A percentile compares a stretch with the other conserved stretches of the same genome.
phyloP scores from a whole-genome alignment of 2,888 invertebrate genomes.

The Lysandra coridon region DNA sequence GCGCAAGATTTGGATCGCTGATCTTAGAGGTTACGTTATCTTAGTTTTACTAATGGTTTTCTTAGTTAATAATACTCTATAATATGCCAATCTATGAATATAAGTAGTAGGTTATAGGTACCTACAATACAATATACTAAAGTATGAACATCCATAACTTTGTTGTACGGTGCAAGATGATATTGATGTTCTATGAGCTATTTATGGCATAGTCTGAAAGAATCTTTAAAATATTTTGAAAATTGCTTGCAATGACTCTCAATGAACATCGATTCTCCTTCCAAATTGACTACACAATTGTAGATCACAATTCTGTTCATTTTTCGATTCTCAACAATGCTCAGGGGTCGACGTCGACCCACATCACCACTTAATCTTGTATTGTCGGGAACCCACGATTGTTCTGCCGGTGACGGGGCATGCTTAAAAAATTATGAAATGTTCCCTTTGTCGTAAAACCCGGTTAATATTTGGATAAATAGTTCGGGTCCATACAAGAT shows the following conservation, averaged over 20 bases:
- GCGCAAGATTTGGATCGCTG: too few relatives aligned
- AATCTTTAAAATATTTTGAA: background rate
- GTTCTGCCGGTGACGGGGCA: background rate
- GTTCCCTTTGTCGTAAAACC: constrained; percentile 9
- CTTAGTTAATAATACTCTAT: too few relatives aligned
- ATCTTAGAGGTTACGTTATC: too few relatives aligned
- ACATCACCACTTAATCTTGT: constrained; percentile 27
- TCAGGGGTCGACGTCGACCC: background rate
- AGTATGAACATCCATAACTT: too few relatives aligned
- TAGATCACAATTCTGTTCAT: background rate
- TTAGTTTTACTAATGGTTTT: too few relatives aligned
- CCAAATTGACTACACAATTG: too few relatives aligned
- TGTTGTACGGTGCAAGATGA: too few relatives aligned
- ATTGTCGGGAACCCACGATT: background rate
- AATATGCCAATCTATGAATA: too few relatives aligned
- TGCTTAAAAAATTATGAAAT: constrained; percentile 12
- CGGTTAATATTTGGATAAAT: background rate
- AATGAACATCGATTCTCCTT: background rate
- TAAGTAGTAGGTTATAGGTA: too few relatives aligned
- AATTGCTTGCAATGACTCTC: background rate
- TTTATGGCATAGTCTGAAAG: too few relatives aligned
- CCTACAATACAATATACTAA: too few relatives aligned
- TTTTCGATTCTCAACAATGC: constrained; percentile 6
- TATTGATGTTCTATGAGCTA: too few relatives aligned
- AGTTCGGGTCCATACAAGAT: background rate